Evolutionary conservation across 2,888 invertebrate genomes (phyloP).

Genomic region (Trissolcus japonicus): DNA sequence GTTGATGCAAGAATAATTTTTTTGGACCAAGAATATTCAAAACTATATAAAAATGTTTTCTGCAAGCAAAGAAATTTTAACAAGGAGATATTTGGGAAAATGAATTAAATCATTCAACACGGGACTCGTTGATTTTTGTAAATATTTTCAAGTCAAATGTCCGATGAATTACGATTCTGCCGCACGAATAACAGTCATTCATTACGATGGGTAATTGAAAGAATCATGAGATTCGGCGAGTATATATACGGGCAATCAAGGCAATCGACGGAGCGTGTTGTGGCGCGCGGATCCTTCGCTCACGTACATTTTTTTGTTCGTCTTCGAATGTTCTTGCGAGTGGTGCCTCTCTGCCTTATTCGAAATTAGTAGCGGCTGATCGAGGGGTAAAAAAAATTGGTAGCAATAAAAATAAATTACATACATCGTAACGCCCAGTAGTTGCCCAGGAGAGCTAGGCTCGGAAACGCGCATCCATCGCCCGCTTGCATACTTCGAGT

Average conservation of each 20-base stretch:
- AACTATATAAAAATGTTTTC: too few relatives aligned
- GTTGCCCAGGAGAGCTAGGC: constrained; percentile 66
- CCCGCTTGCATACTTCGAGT: constrained; percentile 74
- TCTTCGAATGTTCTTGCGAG: constrained; percentile 35
- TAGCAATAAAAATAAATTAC: constrained; percentile 77
- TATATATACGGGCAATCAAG: constrained; percentile 53
- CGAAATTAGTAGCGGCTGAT: constrained; percentile 74
- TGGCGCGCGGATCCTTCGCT: constrained; percentile 35
- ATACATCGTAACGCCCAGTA: constrained; percentile 75
- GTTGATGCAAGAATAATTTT: too few relatives aligned
- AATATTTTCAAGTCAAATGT: constrained; percentile 12
- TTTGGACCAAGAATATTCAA: too few relatives aligned
- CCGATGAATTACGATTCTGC: constrained; percentile 36
- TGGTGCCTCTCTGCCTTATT: constrained; percentile 60
- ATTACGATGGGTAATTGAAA: constrained; percentile 49
- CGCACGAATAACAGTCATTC: constrained; percentile 45
- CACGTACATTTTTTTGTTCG: constrained; percentile 31
- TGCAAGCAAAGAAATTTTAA: too few relatives aligned
- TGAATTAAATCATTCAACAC: constrained; percentile 23
- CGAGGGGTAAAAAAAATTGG: constrained; percentile 75
- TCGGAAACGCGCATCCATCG: constrained; percentile 70
- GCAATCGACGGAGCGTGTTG: constrained; percentile 56
- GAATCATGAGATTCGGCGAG: constrained; percentile 48
- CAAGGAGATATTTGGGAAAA: neutral
- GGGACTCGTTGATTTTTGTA: constrained; percentile 29